Conservation (phyloP, 2,113 vertebrate species). For the Engraulis encrasicolus region DNA sequence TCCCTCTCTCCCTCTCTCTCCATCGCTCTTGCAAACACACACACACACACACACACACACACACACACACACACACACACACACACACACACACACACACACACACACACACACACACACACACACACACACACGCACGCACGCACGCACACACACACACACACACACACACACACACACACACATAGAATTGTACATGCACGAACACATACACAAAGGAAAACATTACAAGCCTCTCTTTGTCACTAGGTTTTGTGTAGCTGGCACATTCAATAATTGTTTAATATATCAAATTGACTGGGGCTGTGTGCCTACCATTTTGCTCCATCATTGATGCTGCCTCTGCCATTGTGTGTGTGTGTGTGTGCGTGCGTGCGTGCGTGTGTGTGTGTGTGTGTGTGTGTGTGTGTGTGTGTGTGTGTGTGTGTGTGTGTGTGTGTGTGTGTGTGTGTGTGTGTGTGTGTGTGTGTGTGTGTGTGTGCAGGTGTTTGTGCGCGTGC, state of each 20-base stretch:
- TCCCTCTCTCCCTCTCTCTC: no score
- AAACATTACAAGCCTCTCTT: conserved; percentile 71
- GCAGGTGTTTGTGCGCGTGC: no score
- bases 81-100: no score
- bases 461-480: no score
- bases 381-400: background rate
- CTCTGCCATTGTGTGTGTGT: no score
- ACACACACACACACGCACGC: background rate
- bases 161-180: conserved; percentile 10
- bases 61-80: no score
- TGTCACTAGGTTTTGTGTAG: conserved; percentile 74
- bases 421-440: no score
- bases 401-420: background rate
- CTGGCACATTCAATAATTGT: conserved; percentile 78
- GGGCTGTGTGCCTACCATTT: conserved; percentile 25
- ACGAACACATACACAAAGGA: conserved; percentile 10
- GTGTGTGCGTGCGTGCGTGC: background rate
- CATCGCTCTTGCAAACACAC: no score
- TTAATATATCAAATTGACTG: conserved; percentile 77
- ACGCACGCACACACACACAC: background rate
- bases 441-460: no score
- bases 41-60: no score
- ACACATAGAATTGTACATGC: background rate
- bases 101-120: background rate
- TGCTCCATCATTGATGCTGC: no score